A percentile compares a stretch with the other conserved stretches of the same genome.
phyloP scores from a whole-genome alignment of 2,113 vertebrate species.

The Pseudorhombus dupliciocellatus region DNA sequence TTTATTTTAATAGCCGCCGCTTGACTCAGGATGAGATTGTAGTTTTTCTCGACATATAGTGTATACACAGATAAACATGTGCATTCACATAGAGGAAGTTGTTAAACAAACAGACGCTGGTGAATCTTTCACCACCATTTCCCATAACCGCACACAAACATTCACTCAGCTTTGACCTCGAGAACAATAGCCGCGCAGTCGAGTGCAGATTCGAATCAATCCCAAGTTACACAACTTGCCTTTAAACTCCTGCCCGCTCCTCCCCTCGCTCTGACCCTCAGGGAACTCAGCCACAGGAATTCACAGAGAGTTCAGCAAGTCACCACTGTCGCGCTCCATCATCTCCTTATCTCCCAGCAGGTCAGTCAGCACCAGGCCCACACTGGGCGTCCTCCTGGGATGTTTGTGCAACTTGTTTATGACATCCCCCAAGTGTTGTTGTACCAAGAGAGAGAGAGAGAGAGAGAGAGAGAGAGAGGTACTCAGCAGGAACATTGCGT shows the following conservation, averaged over 20 bases:
- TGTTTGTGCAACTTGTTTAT: slow-evolving; percentile 80
- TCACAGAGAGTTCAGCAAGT: slow-evolving; percentile 44
- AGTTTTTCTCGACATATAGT: slow-evolving; percentile 3
- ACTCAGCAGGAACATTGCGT: slow-evolving; percentile 32
- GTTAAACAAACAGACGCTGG: slow-evolving; percentile 9
- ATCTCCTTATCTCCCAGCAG: slow-evolving; percentile 69
- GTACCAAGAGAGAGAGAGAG: slow-evolving; percentile 43
- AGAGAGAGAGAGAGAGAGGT: slow-evolving; percentile 39
- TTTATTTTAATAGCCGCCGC: too few relatives aligned
- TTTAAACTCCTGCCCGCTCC: slow-evolving; percentile 24
- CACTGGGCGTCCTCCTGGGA: slow-evolving; percentile 63
- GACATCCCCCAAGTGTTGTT: slow-evolving; percentile 71
- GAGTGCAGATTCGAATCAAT: slow-evolving; percentile 38
- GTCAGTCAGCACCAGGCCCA: slow-evolving; percentile 59
- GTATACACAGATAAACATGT: not conserved
- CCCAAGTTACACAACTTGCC: slow-evolving; percentile 41
- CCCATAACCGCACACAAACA: slow-evolving; percentile 7
- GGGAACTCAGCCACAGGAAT: slow-evolving; percentile 55
- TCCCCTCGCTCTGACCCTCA: slow-evolving; percentile 36
- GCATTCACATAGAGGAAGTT: not conserved
- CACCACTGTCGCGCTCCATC: slow-evolving; percentile 53
- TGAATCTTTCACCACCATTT: slow-evolving; percentile 5
- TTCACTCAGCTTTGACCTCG: slow-evolving; percentile 30
- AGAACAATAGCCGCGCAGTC: slow-evolving; percentile 41
- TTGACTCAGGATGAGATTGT: not conserved